Evolutionary conservation across 1,140 invertebrate genomes (phyloP).

Genomic region (Panonychus citri): DNA sequence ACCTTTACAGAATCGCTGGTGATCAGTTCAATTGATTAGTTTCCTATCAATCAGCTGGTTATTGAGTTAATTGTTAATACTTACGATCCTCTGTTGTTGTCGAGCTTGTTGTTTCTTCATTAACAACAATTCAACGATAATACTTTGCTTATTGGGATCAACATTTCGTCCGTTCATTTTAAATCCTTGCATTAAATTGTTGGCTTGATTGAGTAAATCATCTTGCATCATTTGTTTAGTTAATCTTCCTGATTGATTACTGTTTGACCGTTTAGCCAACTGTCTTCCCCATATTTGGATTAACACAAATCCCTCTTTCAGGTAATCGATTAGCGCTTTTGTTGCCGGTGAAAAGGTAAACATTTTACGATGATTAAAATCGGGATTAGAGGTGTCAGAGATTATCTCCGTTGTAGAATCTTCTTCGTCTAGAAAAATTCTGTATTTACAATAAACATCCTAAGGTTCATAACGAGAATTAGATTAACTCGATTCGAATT

Average conservation of each 20-base stretch:
- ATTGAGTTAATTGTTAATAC: conserved; percentile 1
- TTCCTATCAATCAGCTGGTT: background rate
- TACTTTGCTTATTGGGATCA: conserved; percentile 24
- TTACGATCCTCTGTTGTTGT: conserved; percentile 23
- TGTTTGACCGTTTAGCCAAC: conserved; percentile 16
- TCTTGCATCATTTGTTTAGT: conserved; percentile 22
- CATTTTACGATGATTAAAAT: conserved; percentile 29
- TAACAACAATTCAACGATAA: conserved; percentile 23
- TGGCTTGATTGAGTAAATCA: conserved; percentile 21
- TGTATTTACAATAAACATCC: conserved; percentile 31
- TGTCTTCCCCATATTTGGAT: conserved; percentile 31
- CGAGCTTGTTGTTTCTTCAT: conserved; percentile 25
- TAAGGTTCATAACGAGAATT: conserved; percentile 14
- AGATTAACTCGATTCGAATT: background rate
- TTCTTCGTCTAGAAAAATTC: conserved; percentile 28
- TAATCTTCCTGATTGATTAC: conserved; percentile 10
- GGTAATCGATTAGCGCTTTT: conserved; percentile 27
- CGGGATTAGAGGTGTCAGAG: conserved; percentile 28
- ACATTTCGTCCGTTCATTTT: conserved; percentile 18
- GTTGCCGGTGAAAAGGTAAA: conserved; percentile 25
- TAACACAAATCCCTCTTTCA: conserved; percentile 26
- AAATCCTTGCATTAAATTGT: conserved; percentile 17
- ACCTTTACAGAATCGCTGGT: too few relatives aligned
- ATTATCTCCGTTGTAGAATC: conserved; percentile 25
- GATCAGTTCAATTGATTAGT: background rate